Evolutionary conservation across 2,797 vertebrate species (phyloP), one percentile per base, ranked within the genome.

Genomic region (Scarus forsteni): DNA sequence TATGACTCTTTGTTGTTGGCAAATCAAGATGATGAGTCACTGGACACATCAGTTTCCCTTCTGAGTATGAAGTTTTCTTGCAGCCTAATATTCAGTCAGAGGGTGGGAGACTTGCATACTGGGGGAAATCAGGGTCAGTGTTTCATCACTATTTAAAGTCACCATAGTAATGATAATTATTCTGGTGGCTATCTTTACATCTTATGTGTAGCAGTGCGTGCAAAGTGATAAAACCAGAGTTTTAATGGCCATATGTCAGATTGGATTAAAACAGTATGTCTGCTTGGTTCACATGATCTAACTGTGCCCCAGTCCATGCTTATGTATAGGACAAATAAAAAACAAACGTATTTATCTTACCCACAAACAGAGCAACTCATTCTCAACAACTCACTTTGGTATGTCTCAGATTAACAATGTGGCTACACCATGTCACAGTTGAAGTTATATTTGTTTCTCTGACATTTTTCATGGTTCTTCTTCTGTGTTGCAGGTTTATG

Each of bases 401-500:
- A 27, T 27, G 27, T 27, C 27, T 2, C 27, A 27, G 27, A 27
- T 27, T 27, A 27, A 27, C 4, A 4, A 27, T 27, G 27, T 27
- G 27, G 4, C 4, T 27, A 27, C 27, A 4, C 2, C 27, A 27
- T 27, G 27, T 27, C 27, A 27, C 27, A 27, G 2, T 27, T 27
- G 4, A 52, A 53, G 10, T 54, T 42, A 4, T 0, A 1, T 19
- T 51, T 11, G 27, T 39, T n/a, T 10, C 6, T 55, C 50, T 1
- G 10, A 10, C 7, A 39, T 44, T n/a, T 14, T 61, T 7, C 35
- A 42, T 6, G 13, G 1, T 1, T 48, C 8, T 19, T 19, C 6
- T 0, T 64, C 14, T 72, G 38, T 39, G 38, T 35, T 63, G 44
- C 93, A 99, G 98, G 96, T 99, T 67, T 99, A 99, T 0, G 98